Base-by-base conservation (phyloP, 2,113 vertebrate genomes). In the Lepisosteus osseus region DNA sequence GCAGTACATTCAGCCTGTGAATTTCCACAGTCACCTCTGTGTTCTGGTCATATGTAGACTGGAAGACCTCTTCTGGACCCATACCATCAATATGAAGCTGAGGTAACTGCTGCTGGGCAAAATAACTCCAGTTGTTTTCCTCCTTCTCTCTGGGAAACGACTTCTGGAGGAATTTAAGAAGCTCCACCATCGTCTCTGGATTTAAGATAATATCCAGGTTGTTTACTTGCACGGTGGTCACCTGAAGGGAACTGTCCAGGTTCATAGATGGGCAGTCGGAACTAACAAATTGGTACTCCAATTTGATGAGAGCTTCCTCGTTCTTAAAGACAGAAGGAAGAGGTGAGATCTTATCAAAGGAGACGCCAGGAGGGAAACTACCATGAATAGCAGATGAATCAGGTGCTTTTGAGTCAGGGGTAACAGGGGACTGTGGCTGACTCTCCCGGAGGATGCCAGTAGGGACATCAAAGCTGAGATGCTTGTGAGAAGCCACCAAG, bases 251-350 rank as follows among this genome's bases (percentile, higher is more conserved):
- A 81, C 95, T 95, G 67, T 99, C 94, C 65, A 98, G 85, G 80
- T 95, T 95, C 97, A 98, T 98, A 0, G 95, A 98, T 0, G 97
- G 97, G 73, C 96, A 99, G 75, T 98, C 95, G 1, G 97, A 96
- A 74, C 96, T 98, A 74, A 99, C 95, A 93, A 98, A 99, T 75
- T 99, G 97, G 81, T 98, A 99, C 71, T 99, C 97, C 14, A 99
- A 44, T 66, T 94, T 97, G 78, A 99, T 99, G 40, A 99, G 91
- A 43, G 94, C 96, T 69, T 99, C 97, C 7, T 97, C 91, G 69
- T 95, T 91, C 80, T 90, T 94, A 65, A 90, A 75, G 62, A 88
- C 81, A 6, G 82, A 86, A 45, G 76, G 84, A 14, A 84, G 55
- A 8, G 87, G 77, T 15, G 85, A 85, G 3, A 76, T 40, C 56